These are phyloP conservation scores for Typhlichthys eigenmanni DNA, from an alignment of 2,797 vertebrate genomes.

Conservation along the genomic window DNA sequence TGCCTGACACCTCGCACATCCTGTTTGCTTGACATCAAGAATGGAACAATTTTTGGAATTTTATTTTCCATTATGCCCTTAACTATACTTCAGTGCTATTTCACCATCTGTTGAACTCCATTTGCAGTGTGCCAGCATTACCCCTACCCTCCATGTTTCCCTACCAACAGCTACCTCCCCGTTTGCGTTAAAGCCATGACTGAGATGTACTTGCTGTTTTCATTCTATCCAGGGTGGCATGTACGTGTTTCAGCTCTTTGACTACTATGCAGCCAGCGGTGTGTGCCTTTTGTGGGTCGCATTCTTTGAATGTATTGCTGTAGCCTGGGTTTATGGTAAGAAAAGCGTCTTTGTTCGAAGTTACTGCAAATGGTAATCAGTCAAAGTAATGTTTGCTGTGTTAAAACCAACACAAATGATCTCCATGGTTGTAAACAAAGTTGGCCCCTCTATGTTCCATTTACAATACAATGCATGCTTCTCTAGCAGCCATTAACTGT, in stretches of 20 bases:
- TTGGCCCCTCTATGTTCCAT: conserved; percentile 38
- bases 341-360: conserved; percentile 33
- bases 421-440: conserved; percentile 47
- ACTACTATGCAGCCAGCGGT: conserved; percentile 99
- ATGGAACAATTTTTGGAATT: conserved; percentile 63
- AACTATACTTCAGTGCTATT: conserved; percentile 53
- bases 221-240: conserved; percentile 89
- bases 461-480: conserved; percentile 49
- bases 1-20: conserved; percentile 35
- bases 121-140: conserved; percentile 62
- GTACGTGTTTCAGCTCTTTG: conserved; percentile 99
- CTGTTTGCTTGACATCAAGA: conserved; percentile 37
- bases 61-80: conserved; percentile 60
- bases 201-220: conserved; percentile 44
- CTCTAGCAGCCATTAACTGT: background rate
- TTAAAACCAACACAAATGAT: conserved; percentile 34
- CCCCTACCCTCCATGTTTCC: conserved; percentile 14
- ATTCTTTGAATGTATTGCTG: conserved; percentile 99
- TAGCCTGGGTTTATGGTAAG: conserved; percentile 99
- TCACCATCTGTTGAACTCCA: conserved; percentile 71
- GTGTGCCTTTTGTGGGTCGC: conserved; percentile 99
- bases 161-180: conserved; percentile 14
- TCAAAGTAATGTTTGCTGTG: conserved; percentile 39
- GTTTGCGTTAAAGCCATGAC: conserved; percentile 5
- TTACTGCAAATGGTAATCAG: conserved; percentile 36